Conservation (phyloP, 2,888 invertebrate species). For the Rhagium mordax region DNA sequence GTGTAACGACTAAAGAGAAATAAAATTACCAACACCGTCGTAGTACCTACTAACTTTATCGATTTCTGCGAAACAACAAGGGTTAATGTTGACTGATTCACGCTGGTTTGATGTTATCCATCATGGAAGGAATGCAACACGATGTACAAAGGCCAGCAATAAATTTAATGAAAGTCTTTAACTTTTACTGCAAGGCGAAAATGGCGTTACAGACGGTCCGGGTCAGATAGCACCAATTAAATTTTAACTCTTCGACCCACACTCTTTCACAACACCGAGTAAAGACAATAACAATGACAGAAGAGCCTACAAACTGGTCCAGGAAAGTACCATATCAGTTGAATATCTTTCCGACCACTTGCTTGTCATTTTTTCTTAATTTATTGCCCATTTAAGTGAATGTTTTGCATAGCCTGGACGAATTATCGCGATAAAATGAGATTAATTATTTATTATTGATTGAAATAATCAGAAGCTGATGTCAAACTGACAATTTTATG, state of each 20-base stretch:
- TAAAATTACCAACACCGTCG: conserved; percentile 9
- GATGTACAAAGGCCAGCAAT: conserved; percentile 33
- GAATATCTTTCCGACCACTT: conserved; percentile 11
- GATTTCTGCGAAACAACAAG: conserved; percentile 33
- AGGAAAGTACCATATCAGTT: conserved; percentile 8
- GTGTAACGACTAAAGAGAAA: conserved; percentile 7
- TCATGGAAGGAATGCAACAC: conserved; percentile 31
- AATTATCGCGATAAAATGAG: conserved; percentile 25
- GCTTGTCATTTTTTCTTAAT: conserved; percentile 29
- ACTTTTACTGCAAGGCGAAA: conserved; percentile 43
- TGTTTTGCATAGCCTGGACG: conserved; percentile 23
- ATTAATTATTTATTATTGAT: conserved; percentile 22
- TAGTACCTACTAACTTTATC: conserved; percentile 29
- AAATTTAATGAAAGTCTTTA: conserved; percentile 45
- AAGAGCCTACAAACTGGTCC: conserved; percentile 11
- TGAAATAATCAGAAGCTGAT: conserved; percentile 21
- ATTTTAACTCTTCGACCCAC: conserved; percentile 37
- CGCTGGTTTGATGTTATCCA: conserved; percentile 33
- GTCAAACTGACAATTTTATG: conserved; percentile 14
- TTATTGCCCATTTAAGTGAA: conserved; percentile 20
- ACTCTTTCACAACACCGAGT: conserved; percentile 28
- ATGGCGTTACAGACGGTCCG: conserved; percentile 36
- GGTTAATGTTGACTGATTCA: conserved; percentile 36
- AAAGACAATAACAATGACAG: conserved; percentile 32
- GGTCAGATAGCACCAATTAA: conserved; percentile 50